Evolutionary conservation across 2,113 vertebrate species (phyloP), one percentile per base, ranked within the genome.

Genomic region (Cariama cristata): DNA sequence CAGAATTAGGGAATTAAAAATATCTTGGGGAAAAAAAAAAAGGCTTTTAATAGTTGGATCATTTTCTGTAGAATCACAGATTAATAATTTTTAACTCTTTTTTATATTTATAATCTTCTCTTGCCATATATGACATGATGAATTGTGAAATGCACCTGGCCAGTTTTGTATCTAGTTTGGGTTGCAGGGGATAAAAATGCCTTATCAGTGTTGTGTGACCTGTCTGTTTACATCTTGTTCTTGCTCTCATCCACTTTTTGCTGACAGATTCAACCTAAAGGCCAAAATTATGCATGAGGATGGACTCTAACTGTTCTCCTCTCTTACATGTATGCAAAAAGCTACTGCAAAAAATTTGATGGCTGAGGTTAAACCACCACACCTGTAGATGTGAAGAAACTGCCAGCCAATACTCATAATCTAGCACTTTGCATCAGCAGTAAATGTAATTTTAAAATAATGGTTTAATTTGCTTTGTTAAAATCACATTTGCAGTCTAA

Each of bases 361-460:
- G 38, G 38, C 38, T 38, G 38, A 38, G 38, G 38, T 38, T 38
- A 38, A 38, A 38, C 38, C 38, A 38, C 38, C 8, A 38, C 38
- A 82, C 33, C 55, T 60, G 12, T 67, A 73, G 53, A 74, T 59
- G 18, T 59, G 55, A 88, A 84, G 64, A 92, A 86, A 64, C 35
- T 53, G 24, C 21, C 28, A 95, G 49, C 50, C 60, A 76, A 12
- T 68, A 68, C 35, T 81, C 42, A 35, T 77, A 88, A 87, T 87
- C 15, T 87, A 53, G 18, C n/a, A 69, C 42, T 93, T 79, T 66
- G 45, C 66, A 76, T 79, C 23, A 76, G 42, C 60, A 50, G 20
- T 87, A 96, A 86, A 85, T 69, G 24, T 69, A 50, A 87, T 97
- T 94, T 87, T 53, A 26, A 92, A 85, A 55, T 72, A 84, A 72